Evolutionary conservation across 2,888 invertebrate genomes (phyloP).

Genomic region (Acrobasis consociella): DNA sequence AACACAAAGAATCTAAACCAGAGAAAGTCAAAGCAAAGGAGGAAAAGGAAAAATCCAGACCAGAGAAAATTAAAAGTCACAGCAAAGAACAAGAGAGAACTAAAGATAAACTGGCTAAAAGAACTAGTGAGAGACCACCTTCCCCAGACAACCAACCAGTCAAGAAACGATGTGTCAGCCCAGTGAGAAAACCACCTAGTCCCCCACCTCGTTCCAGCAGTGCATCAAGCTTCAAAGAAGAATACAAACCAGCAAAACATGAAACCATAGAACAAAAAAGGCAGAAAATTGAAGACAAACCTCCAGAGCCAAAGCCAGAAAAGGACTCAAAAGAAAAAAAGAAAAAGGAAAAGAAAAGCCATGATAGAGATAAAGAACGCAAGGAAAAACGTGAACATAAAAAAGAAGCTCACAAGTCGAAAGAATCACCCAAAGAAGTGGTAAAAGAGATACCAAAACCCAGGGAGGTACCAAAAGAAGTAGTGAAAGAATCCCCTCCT

Average conservation of each 20-base stretch:
- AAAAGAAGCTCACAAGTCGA: constrained; percentile 79
- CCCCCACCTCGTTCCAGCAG: constrained; percentile 67
- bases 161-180: constrained; percentile 68
- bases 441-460: constrained; percentile 59
- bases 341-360: constrained; percentile 85
- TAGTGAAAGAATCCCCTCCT: constrained; percentile 57
- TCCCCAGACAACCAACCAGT: constrained; percentile 59
- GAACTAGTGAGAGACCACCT: constrained; percentile 65
- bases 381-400: constrained; percentile 82
- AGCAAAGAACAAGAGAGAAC: constrained; percentile 81
- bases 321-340: constrained; percentile 81
- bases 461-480: constrained; percentile 61
- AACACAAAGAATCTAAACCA: constrained; percentile 69
- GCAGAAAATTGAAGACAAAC: constrained; percentile 73
- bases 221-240: constrained; percentile 73
- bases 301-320: constrained; percentile 77
- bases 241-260: constrained; percentile 65
- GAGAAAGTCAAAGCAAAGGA: constrained; percentile 75
- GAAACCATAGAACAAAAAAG: constrained; percentile 64
- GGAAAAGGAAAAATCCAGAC: constrained; percentile 76
- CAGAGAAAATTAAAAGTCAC: constrained; percentile 76
- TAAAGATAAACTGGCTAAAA: constrained; percentile 81
- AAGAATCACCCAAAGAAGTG: constrained; percentile 70
- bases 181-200: constrained; percentile 60
- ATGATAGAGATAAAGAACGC: constrained; percentile 84